Base-by-base conservation (phyloP, 1,140 invertebrate species). In the Colletes gigas region DNA sequence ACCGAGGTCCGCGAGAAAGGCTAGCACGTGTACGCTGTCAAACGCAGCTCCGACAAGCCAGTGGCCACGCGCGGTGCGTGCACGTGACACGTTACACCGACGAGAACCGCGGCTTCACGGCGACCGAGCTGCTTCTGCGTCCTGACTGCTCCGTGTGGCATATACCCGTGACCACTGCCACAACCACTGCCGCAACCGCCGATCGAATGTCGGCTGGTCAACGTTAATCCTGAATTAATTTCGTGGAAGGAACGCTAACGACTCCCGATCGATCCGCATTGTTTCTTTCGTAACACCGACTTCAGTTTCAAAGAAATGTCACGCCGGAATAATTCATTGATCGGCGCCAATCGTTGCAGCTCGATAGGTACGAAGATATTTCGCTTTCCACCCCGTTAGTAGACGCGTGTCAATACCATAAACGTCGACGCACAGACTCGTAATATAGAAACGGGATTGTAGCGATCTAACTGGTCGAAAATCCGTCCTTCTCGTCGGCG, bases 1-100 rank as follows among this genome's bases (percentile, higher is more conserved):
- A 67, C 41, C 76, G 82, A 82, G 69, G 60, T 84, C 69, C 85
- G 85, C 83, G 88, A 86, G 86, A 89, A 86, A 88, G 70, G 73
- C 66, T 80, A 71, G 85, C 88, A 84, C 87, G 86, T 88, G 88
- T 82, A 83, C 65, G 73, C 72, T 89, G 88, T 89, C 88, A 87
- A 81, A 77, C 79, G 82, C 88, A 89, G 83, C 59, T 17, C 50
- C 70, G 85, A 87, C 71, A 83, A 57, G 62, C 73, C 71, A 63
- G 41, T 57, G 12, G 66, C 54, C 78, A 70, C 79, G 85, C 78
- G 69, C 62, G 73, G 66, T 78, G 70, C 67, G 62, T 89, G 88
- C 88, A 81, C 84, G 80, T 89, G 88, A 89, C 88, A 86, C 86
- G 83, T 78, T 85, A 82, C 88, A 88, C 66, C 59, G 68, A 17